Evolutionary conservation across 2,113 vertebrate species (phyloP), one percentile per base, ranked within the genome.

Genomic region (Epinephelus cyanopodus): DNA sequence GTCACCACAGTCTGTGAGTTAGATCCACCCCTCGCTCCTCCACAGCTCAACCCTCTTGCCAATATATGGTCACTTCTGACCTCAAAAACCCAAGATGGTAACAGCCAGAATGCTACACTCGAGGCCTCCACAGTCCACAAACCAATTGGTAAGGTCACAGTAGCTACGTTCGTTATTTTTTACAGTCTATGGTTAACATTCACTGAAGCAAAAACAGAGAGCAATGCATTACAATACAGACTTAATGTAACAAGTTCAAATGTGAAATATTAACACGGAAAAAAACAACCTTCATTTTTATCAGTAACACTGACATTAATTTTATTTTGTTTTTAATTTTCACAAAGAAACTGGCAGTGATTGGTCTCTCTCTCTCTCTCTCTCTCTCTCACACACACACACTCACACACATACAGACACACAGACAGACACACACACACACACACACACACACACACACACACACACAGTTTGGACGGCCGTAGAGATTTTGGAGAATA

Each of bases 361-460:
- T 14, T 25, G 13, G 39, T 5, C 5, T 29, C 0, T 29, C 29
- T 29, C 29, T 29, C 29, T 29, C 29, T 29, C 29, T 29, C 29
- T 29, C 29, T 29, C 29, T 29, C 29, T n/a, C 18, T 53, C 76
- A 77, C 76, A 78, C 42, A 78, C 75, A 78, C 54, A 69, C 56
- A 78, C 56, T 39, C 39, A 66, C 52, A 61, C 72, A 77, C 67
- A 68, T 19, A 56, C 58, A 62, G 56, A 69, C 53, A 68, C 12
- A 61, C 21, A 47, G 1, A 10, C 9, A 1, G 11, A n/a, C 18
- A 62, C 76, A 77, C 76, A 78, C 42, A 78, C 75, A 78, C 54
- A 69, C 56, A 78, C 56, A 52, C 39, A 66, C 52, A 61, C 72
- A 77, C 67, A 68, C 23, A 56, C 58, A 62, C 63, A 69, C 53